Percentiles rank a stretch among this genome's conserved stretches.
Evolutionary conservation across 64 coral and sea anemone species (phyloP).

Genomic region (Dendrophyllia cribrosa): DNA sequence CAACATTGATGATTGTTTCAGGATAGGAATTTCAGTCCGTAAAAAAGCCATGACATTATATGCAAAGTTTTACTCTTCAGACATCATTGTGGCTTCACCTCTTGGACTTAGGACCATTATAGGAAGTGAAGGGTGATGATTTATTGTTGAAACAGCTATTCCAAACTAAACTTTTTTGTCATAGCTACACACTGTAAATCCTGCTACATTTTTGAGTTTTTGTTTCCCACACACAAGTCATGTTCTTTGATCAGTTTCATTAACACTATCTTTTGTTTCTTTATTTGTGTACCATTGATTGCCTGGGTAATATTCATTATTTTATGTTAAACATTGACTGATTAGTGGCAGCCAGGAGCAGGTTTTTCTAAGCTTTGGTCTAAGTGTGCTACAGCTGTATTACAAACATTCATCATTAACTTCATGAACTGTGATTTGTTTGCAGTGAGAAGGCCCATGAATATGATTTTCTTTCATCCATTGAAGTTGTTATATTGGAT

Average conservation of each 20-base stretch:
- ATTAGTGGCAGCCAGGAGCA: too few relatives aligned
- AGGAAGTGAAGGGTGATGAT: conserved; percentile 74
- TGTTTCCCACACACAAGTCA: too few relatives aligned
- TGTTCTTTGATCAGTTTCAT: too few relatives aligned
- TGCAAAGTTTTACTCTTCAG: conserved; percentile 89
- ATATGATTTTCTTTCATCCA: conserved; percentile 94
- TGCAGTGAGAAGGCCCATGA: conserved; percentile 87
- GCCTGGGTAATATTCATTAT: too few relatives aligned
- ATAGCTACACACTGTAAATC: neutral
- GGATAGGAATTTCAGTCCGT: conserved; percentile 81
- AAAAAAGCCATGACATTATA: conserved; percentile 83
- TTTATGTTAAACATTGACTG: too few relatives aligned
- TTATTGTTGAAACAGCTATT: neutral
- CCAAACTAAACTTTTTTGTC: neutral
- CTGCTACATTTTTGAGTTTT: too few relatives aligned
- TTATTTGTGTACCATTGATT: too few relatives aligned
- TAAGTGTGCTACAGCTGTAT: too few relatives aligned
- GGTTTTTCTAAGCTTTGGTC: too few relatives aligned
- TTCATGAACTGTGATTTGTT: neutral
- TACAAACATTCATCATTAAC: too few relatives aligned
- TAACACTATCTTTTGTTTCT: too few relatives aligned
- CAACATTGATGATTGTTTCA: conserved; percentile 97
- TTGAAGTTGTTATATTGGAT: conserved; percentile 91
- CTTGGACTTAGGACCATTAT: conserved; percentile 91
- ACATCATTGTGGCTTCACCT: conserved; percentile 90